phyloP scores from a whole-genome alignment of 2,888 invertebrate genomes.

The Podabrus alpinus region DNA sequence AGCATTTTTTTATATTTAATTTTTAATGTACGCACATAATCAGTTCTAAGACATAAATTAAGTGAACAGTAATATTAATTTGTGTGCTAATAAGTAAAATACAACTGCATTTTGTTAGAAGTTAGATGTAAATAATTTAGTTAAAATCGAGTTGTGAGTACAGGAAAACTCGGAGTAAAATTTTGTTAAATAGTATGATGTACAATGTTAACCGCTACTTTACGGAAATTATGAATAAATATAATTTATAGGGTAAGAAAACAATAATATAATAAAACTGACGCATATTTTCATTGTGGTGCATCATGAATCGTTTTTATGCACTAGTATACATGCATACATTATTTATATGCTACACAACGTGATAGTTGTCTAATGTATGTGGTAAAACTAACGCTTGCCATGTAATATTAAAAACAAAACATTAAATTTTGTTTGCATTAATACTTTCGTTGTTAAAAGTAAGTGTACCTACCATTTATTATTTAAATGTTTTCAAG shows the following conservation, averaged over 20 bases:
- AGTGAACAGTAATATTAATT: not conserved
- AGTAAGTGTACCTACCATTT: not conserved
- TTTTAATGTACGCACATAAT: not conserved
- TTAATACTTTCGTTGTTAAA: not conserved
- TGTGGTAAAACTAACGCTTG: not conserved
- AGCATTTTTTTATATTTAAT: not conserved
- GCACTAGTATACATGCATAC: conserved; percentile 34
- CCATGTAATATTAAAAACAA: not conserved
- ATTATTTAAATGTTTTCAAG: not conserved
- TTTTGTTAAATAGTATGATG: not conserved
- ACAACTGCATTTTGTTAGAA: not conserved
- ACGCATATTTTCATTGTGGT: conserved; percentile 33
- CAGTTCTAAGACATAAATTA: not conserved
- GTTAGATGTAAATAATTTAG: no score
- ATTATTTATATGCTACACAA: conserved; percentile 40
- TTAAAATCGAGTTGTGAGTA: no score
- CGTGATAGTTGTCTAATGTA: conserved; percentile 37
- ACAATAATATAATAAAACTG: conserved; percentile 40
- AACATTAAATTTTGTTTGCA: not conserved
- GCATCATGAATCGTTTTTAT: conserved; percentile 37
- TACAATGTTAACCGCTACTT: not conserved
- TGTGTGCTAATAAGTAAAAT: not conserved
- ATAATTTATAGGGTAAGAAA: conserved; percentile 24
- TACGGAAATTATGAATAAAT: not conserved
- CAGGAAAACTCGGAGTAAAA: not conserved